Base-by-base conservation (phyloP, 2,113 vertebrate genomes). In the Sinocyclocheilus grahami region DNA sequence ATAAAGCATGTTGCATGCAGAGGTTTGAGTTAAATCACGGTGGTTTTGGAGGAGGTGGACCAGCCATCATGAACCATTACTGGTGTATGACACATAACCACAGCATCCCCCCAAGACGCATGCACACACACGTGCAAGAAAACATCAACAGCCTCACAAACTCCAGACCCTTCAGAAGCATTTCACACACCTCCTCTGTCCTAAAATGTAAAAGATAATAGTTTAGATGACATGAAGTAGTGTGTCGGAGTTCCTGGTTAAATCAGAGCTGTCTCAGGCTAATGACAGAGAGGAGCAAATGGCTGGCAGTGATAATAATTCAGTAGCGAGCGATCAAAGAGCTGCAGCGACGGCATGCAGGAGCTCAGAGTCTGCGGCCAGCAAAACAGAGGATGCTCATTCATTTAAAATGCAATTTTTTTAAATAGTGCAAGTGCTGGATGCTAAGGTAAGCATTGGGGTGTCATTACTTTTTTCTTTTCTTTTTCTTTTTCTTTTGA, bases 251-350 rank as follows among this genome's bases (percentile, higher is more conserved):
- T 55, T 69, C 27, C 67, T 53, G 78, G 63, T 85, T 88, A 80
- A 87, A 88, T 77, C 78, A 87, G 87, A 85, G 55, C 87, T 27
- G 78, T 84, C 67, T 82, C 81, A 79, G 83, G 74, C 14, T 90
- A 90, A 90, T 90, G 80, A 90, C 83, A 90, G 86, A 88, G 87
- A 85, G 51, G 46, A 75, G 85, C 78, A 51, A 88, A 88, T 78
- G 74, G 79, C 78, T 82, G 87, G 79, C 87, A 88, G 83, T 87
- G 87, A 85, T 90, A 85, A 85, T 87, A 85, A 86, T 88, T 79
- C 75, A 84, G 39, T 20, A 85, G 83, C 51, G 51, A 48, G 69
- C 48, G 79, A 87, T 90, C 79, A 88, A 87, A 90, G 85, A 82
- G 75, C 69, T 30, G 12, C 65, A 55, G 78, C 63, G 78, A 86